Evolutionary conservation across 1,140 invertebrate species (phyloP).

Genomic region (Dreissena rostriformis): DNA sequence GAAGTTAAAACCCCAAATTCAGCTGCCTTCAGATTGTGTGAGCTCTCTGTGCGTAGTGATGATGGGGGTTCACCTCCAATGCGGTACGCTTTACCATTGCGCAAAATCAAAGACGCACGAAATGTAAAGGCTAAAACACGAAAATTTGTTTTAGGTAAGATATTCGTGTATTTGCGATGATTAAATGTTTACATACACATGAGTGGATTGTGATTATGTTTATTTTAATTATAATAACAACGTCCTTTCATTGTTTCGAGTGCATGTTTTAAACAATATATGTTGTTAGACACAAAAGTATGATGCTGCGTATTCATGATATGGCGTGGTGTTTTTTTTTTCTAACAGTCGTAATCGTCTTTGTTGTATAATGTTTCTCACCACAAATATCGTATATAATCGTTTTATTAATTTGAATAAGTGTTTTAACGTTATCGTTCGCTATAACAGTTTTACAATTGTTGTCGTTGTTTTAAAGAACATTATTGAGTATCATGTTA

Average conservation of each 20-base stretch:
- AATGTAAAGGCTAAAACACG: slow-evolving; percentile 33
- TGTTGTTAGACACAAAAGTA: neutral
- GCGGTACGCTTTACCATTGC: slow-evolving; percentile 11
- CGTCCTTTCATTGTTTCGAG: too few species aligned
- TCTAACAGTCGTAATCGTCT: neutral
- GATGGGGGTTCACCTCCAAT: neutral
- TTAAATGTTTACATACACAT: too few species aligned
- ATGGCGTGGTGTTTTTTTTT: neutral
- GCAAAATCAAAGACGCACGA: slow-evolving; percentile 10
- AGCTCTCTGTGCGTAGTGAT: neutral
- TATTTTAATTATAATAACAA: neutral
- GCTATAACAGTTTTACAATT: too few species aligned
- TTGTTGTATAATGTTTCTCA: neutral
- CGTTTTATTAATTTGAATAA: too few species aligned
- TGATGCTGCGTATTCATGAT: neutral
- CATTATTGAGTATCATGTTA: too few species aligned
- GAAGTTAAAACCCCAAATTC: slow-evolving; percentile 26
- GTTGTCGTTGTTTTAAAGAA: too few species aligned
- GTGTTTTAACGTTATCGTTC: too few species aligned
- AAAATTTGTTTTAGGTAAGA: slow-evolving; percentile 49
- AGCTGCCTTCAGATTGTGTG: slow-evolving; percentile 8
- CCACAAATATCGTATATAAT: too few species aligned
- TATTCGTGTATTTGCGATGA: neutral
- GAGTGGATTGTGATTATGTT: neutral
- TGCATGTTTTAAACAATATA: neutral